A percentile compares a stretch with the other conserved stretches of the same genome.
These are phyloP conservation scores for Ethmia dodecea DNA, from an alignment of 2,888 invertebrate species.

Conservation along the genomic window DNA sequence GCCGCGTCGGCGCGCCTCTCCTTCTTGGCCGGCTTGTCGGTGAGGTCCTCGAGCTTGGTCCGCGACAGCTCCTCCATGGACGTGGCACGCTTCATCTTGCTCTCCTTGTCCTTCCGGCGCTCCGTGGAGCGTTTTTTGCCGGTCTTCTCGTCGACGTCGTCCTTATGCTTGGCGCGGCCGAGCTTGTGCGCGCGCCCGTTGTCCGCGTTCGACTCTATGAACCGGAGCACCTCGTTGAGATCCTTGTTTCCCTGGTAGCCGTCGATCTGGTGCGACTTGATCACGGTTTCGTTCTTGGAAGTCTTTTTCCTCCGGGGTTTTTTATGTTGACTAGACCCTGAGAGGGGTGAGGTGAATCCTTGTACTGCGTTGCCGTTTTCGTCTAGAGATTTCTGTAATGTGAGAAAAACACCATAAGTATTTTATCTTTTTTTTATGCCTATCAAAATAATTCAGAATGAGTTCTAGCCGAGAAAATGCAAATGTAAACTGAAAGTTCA, in stretches of 20 bases:
- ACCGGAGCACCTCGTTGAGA: constrained; percentile 86
- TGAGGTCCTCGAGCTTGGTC: constrained; percentile 84
- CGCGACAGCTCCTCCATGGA: constrained; percentile 90
- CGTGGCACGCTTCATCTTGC: constrained; percentile 82
- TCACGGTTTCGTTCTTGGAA: constrained; percentile 77
- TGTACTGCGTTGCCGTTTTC: constrained; percentile 89
- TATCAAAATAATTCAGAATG: too few relatives aligned
- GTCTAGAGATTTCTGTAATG: constrained; percentile 82
- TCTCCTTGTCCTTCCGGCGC: constrained; percentile 59
- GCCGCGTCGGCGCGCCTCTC: constrained; percentile 31
- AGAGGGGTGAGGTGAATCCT: constrained; percentile 65
- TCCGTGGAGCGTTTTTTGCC: constrained; percentile 72
- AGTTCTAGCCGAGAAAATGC: too few relatives aligned
- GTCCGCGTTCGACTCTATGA: constrained; percentile 82
- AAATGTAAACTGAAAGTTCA: too few relatives aligned
- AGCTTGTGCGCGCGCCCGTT: constrained; percentile 48
- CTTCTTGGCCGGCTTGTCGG: constrained; percentile 51
- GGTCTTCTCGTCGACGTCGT: constrained; percentile 55
- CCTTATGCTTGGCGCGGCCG: constrained; percentile 56
- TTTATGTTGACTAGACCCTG: constrained; percentile 72
- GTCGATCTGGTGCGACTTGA: constrained; percentile 80
- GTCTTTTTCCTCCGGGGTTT: constrained; percentile 79
- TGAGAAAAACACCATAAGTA: too few relatives aligned
- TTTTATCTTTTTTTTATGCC: too few relatives aligned
- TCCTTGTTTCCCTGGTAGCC: constrained; percentile 89